phyloP scores from a whole-genome alignment of 1,140 invertebrate species.

The Drosophila carrolli region DNA sequence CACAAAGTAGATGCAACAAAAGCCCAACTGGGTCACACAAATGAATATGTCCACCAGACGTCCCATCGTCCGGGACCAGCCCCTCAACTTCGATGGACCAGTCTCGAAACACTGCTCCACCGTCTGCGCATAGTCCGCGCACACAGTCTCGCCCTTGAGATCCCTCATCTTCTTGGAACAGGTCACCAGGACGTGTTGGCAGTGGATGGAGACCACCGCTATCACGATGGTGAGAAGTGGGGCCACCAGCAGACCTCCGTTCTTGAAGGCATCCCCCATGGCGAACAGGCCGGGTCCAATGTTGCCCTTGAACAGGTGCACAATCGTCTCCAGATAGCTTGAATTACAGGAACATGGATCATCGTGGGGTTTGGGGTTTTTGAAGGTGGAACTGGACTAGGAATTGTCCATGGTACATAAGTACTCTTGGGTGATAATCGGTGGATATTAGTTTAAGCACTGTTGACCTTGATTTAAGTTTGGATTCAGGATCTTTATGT shows the following conservation, averaged over 20 bases:
- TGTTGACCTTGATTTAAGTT: neutral
- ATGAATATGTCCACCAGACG: slow-evolving; percentile 91
- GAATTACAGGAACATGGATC: slow-evolving; percentile 7
- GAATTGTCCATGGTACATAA: neutral
- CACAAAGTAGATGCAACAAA: slow-evolving; percentile 97
- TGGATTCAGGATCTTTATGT: neutral
- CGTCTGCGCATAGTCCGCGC: slow-evolving; percentile 91
- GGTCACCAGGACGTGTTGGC: slow-evolving; percentile 89
- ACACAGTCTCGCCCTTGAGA: slow-evolving; percentile 84
- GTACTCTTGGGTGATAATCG: no score
- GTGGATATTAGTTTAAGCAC: no score
- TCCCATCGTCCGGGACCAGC: slow-evolving; percentile 87
- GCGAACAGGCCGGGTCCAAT: slow-evolving; percentile 91
- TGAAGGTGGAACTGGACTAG: neutral
- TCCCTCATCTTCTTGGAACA: slow-evolving; percentile 89
- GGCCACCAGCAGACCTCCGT: slow-evolving; percentile 89
- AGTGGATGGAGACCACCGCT: slow-evolving; percentile 89
- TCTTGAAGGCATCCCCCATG: slow-evolving; percentile 91
- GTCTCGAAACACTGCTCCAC: slow-evolving; percentile 91
- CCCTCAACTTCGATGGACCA: slow-evolving; percentile 87
- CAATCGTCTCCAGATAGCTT: slow-evolving; percentile 88
- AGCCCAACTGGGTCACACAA: slow-evolving; percentile 96
- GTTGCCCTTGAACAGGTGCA: slow-evolving; percentile 91
- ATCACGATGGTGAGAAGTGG: slow-evolving; percentile 88
- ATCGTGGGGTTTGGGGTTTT: slow-evolving; percentile 1